Evolutionary conservation across 2,888 invertebrate species (phyloP), one percentile per base, ranked within the genome.

Genomic region (Drosophila kuntzei): DNA sequence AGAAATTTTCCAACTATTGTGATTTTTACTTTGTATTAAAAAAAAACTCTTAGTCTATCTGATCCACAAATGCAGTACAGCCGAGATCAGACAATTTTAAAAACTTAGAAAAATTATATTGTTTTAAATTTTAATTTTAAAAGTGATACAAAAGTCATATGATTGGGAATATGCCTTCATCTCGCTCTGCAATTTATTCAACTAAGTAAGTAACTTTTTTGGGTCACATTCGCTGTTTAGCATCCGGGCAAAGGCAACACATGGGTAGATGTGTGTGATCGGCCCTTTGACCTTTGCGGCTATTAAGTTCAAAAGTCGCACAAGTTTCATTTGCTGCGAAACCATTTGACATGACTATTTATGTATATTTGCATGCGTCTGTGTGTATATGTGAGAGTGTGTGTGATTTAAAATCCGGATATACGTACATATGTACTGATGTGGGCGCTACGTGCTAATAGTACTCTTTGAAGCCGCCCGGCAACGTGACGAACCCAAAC

Each of bases 221-320:
- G 68, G 74, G 72, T 72, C 59, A 66, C 29, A 71, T 43, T 29
- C 32, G 29, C 34, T 22, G 47, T 39, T 36, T 43, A 61, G 58
- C 53, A 58, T 29, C 47, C n/a, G 41, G 29, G 11, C 32, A 36
- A 36, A 49, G 12, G 54, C 27, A 36, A 46, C 37, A 20, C 34
- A 47, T 8, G 7, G 18, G 44, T 29, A 6, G 18, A 25, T 32
- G 29, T 36, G 37, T 32, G 51, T 32, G 36, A 36, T 39, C 59
- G 53, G 53, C 51, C 67, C 67, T 84, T 67, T 87, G 79, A 79
- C 77, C 79, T 87, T 79, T 73, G 54, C 7, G 39, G 63, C 36
- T 61, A 73, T 79, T 82, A 80, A 83, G 85, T 84, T 79, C 71
- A 84, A 87, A 85, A 76, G 79, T 68, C 71, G 64, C 59, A 64